phyloP scores from a whole-genome alignment of 1,140 invertebrate species.

The Colletes latitarsis region DNA sequence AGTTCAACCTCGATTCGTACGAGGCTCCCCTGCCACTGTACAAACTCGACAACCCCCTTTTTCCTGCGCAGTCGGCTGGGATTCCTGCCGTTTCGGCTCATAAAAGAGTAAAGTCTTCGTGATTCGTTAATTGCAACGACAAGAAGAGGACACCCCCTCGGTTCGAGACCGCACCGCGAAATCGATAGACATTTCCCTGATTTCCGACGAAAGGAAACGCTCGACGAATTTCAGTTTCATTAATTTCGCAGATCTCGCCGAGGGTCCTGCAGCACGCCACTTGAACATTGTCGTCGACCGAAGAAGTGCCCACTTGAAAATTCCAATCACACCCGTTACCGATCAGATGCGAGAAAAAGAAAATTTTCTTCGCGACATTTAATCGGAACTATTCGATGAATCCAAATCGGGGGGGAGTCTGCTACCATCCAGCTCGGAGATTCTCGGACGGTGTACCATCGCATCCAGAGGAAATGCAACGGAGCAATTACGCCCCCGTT shows the following conservation, averaged over 20 bases:
- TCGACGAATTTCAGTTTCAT: slow-evolving; percentile 66
- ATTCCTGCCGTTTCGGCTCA: slow-evolving; percentile 25
- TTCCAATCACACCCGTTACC: slow-evolving; percentile 60
- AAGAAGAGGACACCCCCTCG: not conserved
- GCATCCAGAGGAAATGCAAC: no score
- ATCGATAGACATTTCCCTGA: slow-evolving; percentile 65
- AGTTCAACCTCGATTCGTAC: slow-evolving; percentile 22
- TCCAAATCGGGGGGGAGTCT: not conserved
- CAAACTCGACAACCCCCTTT: not conserved
- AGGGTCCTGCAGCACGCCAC: slow-evolving; percentile 24
- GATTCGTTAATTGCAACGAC: slow-evolving; percentile 53
- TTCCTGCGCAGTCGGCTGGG: not conserved
- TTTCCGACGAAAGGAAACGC: slow-evolving; percentile 65
- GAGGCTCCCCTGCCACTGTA: not conserved
- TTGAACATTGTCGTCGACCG: slow-evolving; percentile 41
- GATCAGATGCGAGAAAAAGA: slow-evolving; percentile 29
- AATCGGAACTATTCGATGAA: slow-evolving; percentile 48
- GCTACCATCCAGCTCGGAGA: no score
- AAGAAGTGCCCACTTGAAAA: slow-evolving; percentile 54
- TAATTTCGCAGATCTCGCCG: slow-evolving; percentile 60
- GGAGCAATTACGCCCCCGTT: no score
- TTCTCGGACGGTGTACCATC: no score
- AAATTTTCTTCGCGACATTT: slow-evolving; percentile 55
- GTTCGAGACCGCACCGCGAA: not conserved
- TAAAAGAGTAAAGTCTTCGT: slow-evolving; percentile 62